phyloP scores from a whole-genome alignment of 2,113 vertebrate genomes.

The Daboia siamensis region DNA sequence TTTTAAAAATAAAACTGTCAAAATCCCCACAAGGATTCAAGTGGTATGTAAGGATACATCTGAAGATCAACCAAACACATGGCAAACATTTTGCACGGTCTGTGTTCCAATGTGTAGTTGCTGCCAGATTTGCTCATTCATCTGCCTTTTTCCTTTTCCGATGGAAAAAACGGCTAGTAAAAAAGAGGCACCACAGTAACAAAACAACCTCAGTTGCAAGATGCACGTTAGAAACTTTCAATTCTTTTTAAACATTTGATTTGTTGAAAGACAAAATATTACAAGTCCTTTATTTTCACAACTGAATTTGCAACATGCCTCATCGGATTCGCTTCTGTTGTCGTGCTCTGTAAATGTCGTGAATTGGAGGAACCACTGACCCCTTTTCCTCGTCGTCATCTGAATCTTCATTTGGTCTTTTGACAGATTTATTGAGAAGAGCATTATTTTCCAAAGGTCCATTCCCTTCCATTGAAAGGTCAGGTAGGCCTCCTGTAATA shows the following conservation, averaged over 20 bases:
- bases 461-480: conserved; percentile 85
- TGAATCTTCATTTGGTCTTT: conserved; percentile 93
- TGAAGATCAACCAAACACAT: conserved; percentile 64
- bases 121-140: conserved; percentile 58
- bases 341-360: conserved; percentile 95
- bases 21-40: conserved; percentile 74
- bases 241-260: conserved; percentile 69
- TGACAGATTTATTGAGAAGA: conserved; percentile 84
- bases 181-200: conserved; percentile 77
- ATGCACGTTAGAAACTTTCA: conserved; percentile 67
- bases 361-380: conserved; percentile 89
- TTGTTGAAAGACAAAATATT: conserved; percentile 63
- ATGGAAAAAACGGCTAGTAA: conserved; percentile 63
- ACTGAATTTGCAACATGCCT: conserved; percentile 48
- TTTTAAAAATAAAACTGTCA: conserved; percentile 96
- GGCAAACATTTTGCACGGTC: conserved; percentile 61
- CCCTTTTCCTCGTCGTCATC: conserved; percentile 98
- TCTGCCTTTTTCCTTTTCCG: conserved; percentile 49
- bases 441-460: conserved; percentile 90
- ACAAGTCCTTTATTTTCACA: conserved; percentile 51
- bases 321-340: conserved; percentile 98
- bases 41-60: conserved; percentile 66
- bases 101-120: conserved; percentile 57
- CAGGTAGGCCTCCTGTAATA: conserved; percentile 87
- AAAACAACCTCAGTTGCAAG: conserved; percentile 69